Conservation (phyloP, 2,113 vertebrate genomes). For the Morone chrysops region DNA sequence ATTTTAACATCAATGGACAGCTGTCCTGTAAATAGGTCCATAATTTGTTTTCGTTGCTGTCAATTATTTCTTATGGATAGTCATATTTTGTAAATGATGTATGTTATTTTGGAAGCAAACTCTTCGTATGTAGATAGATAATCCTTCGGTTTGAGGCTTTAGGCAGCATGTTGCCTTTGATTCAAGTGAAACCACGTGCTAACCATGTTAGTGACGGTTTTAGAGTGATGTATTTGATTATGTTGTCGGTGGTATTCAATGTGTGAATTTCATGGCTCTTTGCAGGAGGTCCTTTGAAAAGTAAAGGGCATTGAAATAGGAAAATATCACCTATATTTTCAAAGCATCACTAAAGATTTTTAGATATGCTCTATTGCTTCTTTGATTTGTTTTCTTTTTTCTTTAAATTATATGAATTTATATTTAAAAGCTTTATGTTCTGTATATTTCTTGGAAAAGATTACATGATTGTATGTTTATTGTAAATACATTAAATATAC, state of each 20-base stretch:
- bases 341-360: constrained; percentile 66
- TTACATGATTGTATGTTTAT: constrained; percentile 84
- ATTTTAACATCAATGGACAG: constrained; percentile 22
- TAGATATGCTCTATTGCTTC: constrained; percentile 67
- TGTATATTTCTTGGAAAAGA: constrained; percentile 78
- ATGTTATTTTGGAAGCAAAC: constrained; percentile 62
- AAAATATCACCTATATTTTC: constrained; percentile 77
- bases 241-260: constrained; percentile 47
- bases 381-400: constrained; percentile 58
- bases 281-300: constrained; percentile 53
- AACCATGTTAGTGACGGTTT: constrained; percentile 68
- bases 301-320: constrained; percentile 62
- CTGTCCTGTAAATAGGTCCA: constrained; percentile 55
- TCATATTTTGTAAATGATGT: constrained; percentile 29
- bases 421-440: constrained; percentile 78
- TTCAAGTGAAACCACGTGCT: constrained; percentile 66
- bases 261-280: constrained; percentile 63
- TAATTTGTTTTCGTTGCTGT: constrained; percentile 35
- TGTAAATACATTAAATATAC: constrained; percentile 85
- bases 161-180: constrained; percentile 75
- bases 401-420: constrained; percentile 69
- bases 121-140: constrained; percentile 61
- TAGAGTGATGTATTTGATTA: constrained; percentile 54
- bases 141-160: constrained; percentile 62
- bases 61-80: constrained; percentile 8